A percentile compares a stretch with the other conserved stretches of the same genome.
These are phyloP conservation scores for Aldabrachelys gigantea DNA, from an alignment of 2,113 vertebrate genomes.

Conservation along the genomic window DNA sequence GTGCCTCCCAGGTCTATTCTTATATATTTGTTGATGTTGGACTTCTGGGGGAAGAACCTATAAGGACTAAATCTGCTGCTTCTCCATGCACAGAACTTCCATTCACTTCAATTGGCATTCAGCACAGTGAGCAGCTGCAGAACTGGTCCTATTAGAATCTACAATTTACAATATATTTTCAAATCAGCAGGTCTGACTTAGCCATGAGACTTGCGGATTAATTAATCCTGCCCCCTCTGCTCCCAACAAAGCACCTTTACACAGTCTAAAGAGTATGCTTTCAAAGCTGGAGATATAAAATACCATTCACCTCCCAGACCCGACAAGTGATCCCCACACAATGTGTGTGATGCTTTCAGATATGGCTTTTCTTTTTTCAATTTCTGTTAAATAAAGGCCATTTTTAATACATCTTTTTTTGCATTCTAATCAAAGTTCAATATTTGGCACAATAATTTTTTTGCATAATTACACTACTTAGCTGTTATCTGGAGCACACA, in stretches of 20 bases:
- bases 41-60: background rate
- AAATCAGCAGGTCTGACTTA: background rate
- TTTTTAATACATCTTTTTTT: background rate
- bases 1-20: background rate
- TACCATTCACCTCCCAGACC: background rate
- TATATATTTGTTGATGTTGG: background rate
- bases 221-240: background rate
- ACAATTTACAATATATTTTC: background rate
- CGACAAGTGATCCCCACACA: background rate
- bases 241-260: fast-evolving
- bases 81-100: background rate
- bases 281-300: background rate
- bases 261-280: background rate
- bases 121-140: fast-evolving
- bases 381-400: background rate
- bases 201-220: background rate
- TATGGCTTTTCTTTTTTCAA: background rate
- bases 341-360: background rate
- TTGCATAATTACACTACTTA: background rate
- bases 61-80: background rate
- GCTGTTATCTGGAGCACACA: background rate
- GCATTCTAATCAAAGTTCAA: background rate
- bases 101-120: background rate
- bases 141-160: background rate
- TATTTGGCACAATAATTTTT: background rate